Evolutionary conservation across 2,113 vertebrate species (phyloP).

Genomic region (Anhinga anhinga): DNA sequence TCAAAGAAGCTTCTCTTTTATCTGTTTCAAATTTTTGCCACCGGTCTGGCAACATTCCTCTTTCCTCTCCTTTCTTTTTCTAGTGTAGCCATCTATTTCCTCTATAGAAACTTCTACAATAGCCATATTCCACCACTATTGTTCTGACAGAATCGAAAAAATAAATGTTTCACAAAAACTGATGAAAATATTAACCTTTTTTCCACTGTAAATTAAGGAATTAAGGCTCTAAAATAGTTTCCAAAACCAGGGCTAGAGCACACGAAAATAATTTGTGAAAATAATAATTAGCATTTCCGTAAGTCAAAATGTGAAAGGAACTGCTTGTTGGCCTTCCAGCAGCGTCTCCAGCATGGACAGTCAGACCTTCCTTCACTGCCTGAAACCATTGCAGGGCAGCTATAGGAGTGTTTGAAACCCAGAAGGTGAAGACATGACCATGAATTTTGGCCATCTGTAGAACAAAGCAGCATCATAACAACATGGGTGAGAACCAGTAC

Average conservation of each 20-base stretch:
- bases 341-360: constrained; percentile 38
- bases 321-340: neutral
- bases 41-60: neutral
- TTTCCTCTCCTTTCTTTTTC: neutral
- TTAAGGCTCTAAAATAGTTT: neutral
- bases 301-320: neutral
- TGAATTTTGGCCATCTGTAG: constrained; percentile 40
- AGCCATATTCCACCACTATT: neutral
- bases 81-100: neutral
- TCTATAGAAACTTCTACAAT: neutral
- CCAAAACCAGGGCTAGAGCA: neutral
- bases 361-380: constrained; percentile 58
- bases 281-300: constrained; percentile 35
- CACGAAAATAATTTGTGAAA: neutral
- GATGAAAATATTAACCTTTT: neutral
- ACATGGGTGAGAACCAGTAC: neutral
- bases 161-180: neutral
- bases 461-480: neutral
- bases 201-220: neutral
- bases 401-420: neutral
- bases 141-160: neutral
- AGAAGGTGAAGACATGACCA: constrained; percentile 42
- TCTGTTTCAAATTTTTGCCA: neutral
- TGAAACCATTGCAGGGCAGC: constrained; percentile 55
- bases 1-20: neutral